These are phyloP conservation scores for Whitmania pigra DNA, from an alignment of 1,140 invertebrate species.

Conservation along the genomic window DNA sequence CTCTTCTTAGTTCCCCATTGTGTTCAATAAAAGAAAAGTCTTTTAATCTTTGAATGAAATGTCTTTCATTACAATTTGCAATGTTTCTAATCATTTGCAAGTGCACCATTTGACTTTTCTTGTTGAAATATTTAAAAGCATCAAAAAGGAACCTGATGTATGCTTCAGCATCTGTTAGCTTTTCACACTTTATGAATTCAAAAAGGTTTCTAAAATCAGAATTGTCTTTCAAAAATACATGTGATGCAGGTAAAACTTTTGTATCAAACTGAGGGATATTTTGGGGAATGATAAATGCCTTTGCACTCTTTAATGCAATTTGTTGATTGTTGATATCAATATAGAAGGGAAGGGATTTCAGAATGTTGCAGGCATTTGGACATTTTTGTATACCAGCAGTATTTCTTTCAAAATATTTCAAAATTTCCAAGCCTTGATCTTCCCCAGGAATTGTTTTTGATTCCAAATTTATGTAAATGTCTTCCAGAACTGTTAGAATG, in stretches of 20 bases:
- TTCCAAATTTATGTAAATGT: too few species aligned
- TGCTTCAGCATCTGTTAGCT: background rate
- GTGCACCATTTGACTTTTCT: background rate
- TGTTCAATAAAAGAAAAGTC: background rate
- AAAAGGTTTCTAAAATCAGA: background rate
- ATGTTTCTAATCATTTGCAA: background rate
- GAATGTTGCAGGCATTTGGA: background rate
- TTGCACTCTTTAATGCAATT: background rate
- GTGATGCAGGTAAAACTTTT: background rate
- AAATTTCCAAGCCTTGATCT: background rate
- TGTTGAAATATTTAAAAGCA: background rate
- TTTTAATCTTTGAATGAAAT: background rate
- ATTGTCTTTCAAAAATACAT: background rate
- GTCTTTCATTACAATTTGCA: background rate
- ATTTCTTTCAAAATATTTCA: constrained; percentile 3
- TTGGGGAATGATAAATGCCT: background rate
- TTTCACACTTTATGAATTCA: background rate
- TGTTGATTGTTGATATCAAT: constrained; percentile 4
- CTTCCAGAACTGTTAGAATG: too few species aligned
- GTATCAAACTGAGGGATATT: background rate
- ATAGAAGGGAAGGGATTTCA: background rate
- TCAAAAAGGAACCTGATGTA: background rate
- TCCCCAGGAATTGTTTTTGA: too few species aligned
- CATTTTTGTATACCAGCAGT: background rate
- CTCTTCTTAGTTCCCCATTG: background rate